A percentile compares a stretch with the other conserved stretches of the same genome.
phyloP scores from a whole-genome alignment of 2,888 invertebrate species.

The Drosophila maculinotata region DNA sequence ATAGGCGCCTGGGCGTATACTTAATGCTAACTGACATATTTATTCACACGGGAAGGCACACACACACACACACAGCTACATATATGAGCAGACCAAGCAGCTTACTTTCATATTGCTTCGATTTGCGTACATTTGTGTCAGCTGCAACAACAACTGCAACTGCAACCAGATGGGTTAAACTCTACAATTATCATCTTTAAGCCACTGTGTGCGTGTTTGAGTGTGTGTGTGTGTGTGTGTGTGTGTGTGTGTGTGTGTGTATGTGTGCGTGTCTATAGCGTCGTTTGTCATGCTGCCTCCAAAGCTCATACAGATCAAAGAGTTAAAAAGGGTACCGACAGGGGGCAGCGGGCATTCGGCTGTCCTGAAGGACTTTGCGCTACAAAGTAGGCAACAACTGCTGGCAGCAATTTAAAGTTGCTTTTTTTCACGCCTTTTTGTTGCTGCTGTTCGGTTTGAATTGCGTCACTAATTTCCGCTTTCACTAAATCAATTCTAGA shows the following conservation, averaged over 20 bases:
- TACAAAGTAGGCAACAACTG: slow-evolving; percentile 72
- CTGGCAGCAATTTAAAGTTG: slow-evolving; percentile 70
- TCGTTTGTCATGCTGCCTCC: no score
- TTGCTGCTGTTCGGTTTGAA: slow-evolving; percentile 31
- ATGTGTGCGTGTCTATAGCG: no score
- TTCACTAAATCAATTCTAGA: slow-evolving; percentile 75
- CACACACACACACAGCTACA: slow-evolving; percentile 11
- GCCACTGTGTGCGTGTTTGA: slow-evolving; percentile 13
- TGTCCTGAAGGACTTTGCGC: slow-evolving; percentile 50
- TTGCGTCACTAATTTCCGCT: slow-evolving; percentile 78
- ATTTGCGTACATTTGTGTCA: slow-evolving; percentile 69
- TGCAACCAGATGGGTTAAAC: slow-evolving; percentile 10
- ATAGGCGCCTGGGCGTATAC: slow-evolving; percentile 67
- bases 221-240: slow-evolving; percentile 10
- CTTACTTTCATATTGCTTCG: slow-evolving; percentile 68
- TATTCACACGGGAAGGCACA: slow-evolving; percentile 57
- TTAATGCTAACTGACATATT: slow-evolving; percentile 76
- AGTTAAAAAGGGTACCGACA: not conserved
- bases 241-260: slow-evolving; percentile 13
- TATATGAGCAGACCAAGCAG: slow-evolving; percentile 19
- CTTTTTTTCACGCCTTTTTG: slow-evolving; percentile 8
- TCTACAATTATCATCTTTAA: slow-evolving; percentile 64
- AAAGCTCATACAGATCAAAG: slow-evolving; percentile 32
- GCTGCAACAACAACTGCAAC: slow-evolving; percentile 45
- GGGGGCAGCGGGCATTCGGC: slow-evolving; percentile 1